Evolutionary conservation across 2,113 vertebrate species (phyloP), one percentile per base, ranked within the genome.

Genomic region (Scytalopus superciliaris): DNA sequence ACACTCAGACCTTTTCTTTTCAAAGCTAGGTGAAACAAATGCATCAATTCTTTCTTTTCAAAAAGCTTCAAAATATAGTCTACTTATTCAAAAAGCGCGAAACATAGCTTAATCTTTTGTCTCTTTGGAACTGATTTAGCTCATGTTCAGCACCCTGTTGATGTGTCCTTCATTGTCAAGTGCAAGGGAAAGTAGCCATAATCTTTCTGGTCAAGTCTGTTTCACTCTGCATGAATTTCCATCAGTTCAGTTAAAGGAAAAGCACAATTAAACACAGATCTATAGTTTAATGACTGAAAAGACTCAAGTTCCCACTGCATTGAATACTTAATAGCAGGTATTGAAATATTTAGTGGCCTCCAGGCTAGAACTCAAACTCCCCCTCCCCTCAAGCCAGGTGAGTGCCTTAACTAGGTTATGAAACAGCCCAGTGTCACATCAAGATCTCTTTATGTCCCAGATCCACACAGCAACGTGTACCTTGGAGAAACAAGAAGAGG

Each of bases 341-440:
- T 81, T 96, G 76, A 93, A 96, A 96, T 92, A 94, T 90, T 96
- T 89, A 95, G 76, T 22, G 33, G 39, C 72, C 79, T 89, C 39
- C 39, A 86, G 83, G 63, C 64, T 70, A 70, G 59, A 88, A 67
- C 45, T 4, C 24, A 62, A 86, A 59, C 49, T 84, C 21, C 42
- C 45, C 6, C n/a, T 79, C 40, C 57, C 6, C 42, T 77, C 30
- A 33, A 84, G n/a, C 35, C 84, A 87, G 55, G 17, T 76, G 24
- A 90, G 49, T 35, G 19, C 21, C 45, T 83, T 74, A 74, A 84
- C 70, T 59, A 70, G 75, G 47, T 74, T 84, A 67, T 84, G 45
- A 63, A 94, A 44, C 6, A 84, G 12, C 21, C 31, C 37, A 35
- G 33, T 63, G 23, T 35, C 39, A 35, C 59, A 84, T 50, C 50